Percentiles rank a stretch among this genome's conserved stretches.
Conservation (phyloP, 2,113 vertebrate species). For the Gobio gobio region DNA sequence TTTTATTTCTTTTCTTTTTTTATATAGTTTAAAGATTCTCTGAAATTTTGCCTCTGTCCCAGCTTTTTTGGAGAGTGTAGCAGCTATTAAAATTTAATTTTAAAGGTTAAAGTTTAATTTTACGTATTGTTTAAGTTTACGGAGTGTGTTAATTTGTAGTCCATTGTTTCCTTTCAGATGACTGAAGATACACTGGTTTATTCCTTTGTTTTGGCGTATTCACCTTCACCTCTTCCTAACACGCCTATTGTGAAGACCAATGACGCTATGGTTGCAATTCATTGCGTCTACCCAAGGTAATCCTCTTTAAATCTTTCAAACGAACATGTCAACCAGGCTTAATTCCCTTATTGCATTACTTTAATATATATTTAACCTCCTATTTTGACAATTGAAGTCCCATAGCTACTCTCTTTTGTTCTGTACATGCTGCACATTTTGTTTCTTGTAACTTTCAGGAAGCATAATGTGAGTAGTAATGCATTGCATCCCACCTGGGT, state of each 20-base stretch:
- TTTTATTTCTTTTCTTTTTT: too few species aligned
- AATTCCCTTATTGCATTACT: neutral
- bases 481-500: constrained; percentile 62
- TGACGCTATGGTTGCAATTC: constrained; percentile 57
- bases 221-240: constrained; percentile 58
- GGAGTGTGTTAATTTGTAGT: too few species aligned
- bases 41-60: too few species aligned
- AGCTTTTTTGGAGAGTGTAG: too few species aligned
- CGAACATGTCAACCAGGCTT: neutral
- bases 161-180: constrained; percentile 55
- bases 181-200: constrained; percentile 67
- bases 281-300: constrained; percentile 71
- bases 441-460: constrained; percentile 53
- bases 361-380: neutral
- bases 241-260: constrained; percentile 68
- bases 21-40: too few species aligned
- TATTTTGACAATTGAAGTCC: neutral
- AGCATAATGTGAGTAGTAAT: constrained; percentile 63
- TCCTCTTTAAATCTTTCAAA: neutral
- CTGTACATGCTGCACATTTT: neutral
- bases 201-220: constrained; percentile 65
- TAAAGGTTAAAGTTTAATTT: too few species aligned
- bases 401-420: neutral
- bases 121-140: too few species aligned
- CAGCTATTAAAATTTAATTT: too few species aligned